A percentile compares a stretch with the other conserved stretches of the same genome.
Conservation (phyloP, 2,113 vertebrate genomes). For the Sakesphorus luctuosus region DNA sequence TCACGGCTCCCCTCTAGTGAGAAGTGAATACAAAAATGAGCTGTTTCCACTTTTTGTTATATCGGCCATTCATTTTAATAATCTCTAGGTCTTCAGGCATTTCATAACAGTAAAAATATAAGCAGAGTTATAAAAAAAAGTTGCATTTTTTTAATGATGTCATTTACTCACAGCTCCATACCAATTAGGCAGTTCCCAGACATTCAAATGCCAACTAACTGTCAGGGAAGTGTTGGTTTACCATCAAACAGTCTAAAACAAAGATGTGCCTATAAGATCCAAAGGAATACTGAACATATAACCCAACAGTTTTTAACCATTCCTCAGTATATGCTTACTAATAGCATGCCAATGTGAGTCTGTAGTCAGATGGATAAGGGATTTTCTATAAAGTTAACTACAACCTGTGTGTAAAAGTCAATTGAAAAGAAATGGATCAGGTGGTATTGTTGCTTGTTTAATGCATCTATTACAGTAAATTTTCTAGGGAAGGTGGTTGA, state of each 20-base stretch:
- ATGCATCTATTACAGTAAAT: background rate
- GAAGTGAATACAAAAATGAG: background rate
- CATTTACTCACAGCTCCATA: background rate
- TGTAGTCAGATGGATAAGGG: background rate
- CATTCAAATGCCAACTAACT: background rate
- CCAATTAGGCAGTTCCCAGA: background rate
- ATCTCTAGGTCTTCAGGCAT: background rate
- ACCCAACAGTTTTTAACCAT: background rate
- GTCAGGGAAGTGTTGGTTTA: background rate
- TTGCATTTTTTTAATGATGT: background rate
- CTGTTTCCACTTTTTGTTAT: background rate
- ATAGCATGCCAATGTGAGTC: background rate
- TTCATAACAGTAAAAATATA: background rate
- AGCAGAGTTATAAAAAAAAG: background rate
- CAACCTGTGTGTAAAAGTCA: background rate
- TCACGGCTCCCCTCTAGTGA: background rate
- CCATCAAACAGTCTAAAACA: background rate
- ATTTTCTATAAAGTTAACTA: background rate
- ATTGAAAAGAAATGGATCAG: background rate
- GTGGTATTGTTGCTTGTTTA: background rate
- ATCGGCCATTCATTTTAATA: background rate
- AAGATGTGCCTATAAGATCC: background rate
- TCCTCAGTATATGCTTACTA: background rate
- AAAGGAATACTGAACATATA: background rate
- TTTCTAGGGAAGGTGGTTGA: background rate